phyloP scores from a whole-genome alignment of 1,140 invertebrate genomes.

The Bombus balteatus region DNA sequence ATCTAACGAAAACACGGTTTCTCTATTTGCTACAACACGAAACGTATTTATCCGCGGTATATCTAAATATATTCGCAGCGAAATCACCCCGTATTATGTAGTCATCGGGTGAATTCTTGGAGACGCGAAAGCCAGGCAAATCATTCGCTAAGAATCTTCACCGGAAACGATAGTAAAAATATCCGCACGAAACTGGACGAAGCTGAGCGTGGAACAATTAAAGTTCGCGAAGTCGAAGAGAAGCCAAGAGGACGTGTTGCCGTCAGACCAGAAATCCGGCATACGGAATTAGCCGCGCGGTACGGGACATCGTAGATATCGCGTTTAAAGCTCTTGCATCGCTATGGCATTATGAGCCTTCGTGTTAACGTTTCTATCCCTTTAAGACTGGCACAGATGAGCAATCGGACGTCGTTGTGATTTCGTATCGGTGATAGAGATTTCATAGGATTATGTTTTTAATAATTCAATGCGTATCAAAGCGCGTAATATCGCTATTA shows the following conservation, averaged over 20 bases:
- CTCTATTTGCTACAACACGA: background rate
- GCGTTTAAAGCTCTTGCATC: constrained; percentile 19
- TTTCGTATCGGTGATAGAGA: background rate
- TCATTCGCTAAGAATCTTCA: background rate
- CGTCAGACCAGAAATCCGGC: constrained; percentile 77
- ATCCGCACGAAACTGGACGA: background rate
- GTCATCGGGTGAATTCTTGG: background rate
- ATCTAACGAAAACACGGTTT: background rate
- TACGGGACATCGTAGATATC: constrained; percentile 53
- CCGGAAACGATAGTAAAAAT: constrained; percentile 55
- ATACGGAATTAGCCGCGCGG: constrained; percentile 70
- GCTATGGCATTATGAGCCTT: too few relatives aligned
- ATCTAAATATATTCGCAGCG: background rate
- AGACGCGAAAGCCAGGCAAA: constrained; percentile 7
- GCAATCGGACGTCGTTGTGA: background rate
- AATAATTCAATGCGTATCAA: background rate
- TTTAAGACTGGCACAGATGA: background rate
- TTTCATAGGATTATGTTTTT: background rate
- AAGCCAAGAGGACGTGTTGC: constrained; percentile 52
- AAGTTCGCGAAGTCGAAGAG: constrained; percentile 33
- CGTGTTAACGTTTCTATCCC: background rate
- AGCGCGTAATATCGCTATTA: too few relatives aligned
- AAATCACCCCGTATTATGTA: background rate
- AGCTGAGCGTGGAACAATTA: constrained; percentile 54
- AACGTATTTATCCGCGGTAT: background rate